Percentiles rank a stretch among this genome's conserved stretches.
Conservation (phyloP, 2,888 invertebrate species). For the Acrobasis repandana region DNA sequence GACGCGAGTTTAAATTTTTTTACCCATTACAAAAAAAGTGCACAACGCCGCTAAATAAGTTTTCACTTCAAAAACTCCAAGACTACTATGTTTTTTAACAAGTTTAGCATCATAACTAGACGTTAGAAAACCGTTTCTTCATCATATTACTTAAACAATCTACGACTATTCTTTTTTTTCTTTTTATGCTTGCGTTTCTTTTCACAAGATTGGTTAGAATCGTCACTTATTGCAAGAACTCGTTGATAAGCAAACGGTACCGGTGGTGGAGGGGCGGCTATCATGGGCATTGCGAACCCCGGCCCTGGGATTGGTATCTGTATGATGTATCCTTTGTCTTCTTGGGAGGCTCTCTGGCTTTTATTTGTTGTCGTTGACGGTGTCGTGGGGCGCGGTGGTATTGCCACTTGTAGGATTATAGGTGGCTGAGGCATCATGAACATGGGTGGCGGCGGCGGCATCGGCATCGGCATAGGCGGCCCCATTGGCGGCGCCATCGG, state of each 20-base stretch:
- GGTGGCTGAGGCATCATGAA: neutral
- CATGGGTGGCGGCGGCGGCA: neutral
- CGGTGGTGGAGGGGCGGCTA: neutral
- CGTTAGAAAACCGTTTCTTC: no score
- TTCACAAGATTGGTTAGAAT: neutral
- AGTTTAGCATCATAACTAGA: no score
- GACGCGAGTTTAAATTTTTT: no score
- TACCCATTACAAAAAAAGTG: no score
- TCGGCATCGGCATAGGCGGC: neutral
- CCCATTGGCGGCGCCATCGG: neutral
- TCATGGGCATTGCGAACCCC: neutral
- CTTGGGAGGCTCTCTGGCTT: neutral
- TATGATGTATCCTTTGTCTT: slow-evolving; percentile 2
- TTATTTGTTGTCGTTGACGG: neutral
- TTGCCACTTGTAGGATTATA: no score
- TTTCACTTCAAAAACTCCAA: no score
- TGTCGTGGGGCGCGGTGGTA: neutral
- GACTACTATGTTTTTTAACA: no score
- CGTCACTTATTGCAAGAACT: neutral
- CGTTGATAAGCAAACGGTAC: neutral
- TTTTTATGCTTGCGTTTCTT: neutral
- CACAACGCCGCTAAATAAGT: no score
- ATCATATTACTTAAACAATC: no score
- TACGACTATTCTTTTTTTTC: no score
- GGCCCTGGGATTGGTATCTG: neutral